These are phyloP conservation scores for Diaperis boleti DNA, from an alignment of 2,888 invertebrate species.

Conservation along the genomic window DNA sequence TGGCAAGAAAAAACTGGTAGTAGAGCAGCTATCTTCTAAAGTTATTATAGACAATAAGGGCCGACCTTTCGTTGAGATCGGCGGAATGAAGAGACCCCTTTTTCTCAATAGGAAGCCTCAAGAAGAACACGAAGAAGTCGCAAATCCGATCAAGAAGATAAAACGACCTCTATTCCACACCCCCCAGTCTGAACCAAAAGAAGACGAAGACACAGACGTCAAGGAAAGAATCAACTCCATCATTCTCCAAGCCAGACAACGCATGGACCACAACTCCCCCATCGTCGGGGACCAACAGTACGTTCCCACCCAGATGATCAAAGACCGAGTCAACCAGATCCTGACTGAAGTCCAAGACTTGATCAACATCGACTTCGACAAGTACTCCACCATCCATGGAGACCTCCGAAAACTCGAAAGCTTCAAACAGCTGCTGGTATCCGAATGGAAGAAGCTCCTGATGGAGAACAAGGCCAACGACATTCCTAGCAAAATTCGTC, in stretches of 20 bases:
- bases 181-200: slow-evolving; percentile 1
- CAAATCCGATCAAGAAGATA: too few species aligned
- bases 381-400: slow-evolving; percentile 56
- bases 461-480: slow-evolving; percentile 55
- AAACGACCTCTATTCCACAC: too few species aligned
- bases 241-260: slow-evolving; percentile 54
- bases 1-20: slow-evolving; percentile 45
- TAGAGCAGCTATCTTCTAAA: slow-evolving; percentile 54
- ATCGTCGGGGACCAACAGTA: slow-evolving; percentile 1
- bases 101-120: slow-evolving; percentile 26
- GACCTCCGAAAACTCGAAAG: slow-evolving; percentile 57
- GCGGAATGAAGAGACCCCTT: slow-evolving; percentile 57
- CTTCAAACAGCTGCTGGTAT: slow-evolving; percentile 55
- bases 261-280: slow-evolving; percentile 12
- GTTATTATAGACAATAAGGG: slow-evolving; percentile 59
- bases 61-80: slow-evolving; percentile 56
- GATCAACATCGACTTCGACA: slow-evolving; percentile 55
- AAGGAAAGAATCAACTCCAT: slow-evolving; percentile 55
- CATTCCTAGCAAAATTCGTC: slow-evolving; percentile 53
- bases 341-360: slow-evolving; percentile 58
- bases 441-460: slow-evolving; percentile 60
- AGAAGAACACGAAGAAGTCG: too few species aligned
- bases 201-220: slow-evolving; percentile 39
- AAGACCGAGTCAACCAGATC: slow-evolving; percentile 56
- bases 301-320: slow-evolving; percentile 55